These are phyloP conservation scores for Agrotis segetum DNA, from an alignment of 2,888 invertebrate genomes.

Conservation along the genomic window DNA sequence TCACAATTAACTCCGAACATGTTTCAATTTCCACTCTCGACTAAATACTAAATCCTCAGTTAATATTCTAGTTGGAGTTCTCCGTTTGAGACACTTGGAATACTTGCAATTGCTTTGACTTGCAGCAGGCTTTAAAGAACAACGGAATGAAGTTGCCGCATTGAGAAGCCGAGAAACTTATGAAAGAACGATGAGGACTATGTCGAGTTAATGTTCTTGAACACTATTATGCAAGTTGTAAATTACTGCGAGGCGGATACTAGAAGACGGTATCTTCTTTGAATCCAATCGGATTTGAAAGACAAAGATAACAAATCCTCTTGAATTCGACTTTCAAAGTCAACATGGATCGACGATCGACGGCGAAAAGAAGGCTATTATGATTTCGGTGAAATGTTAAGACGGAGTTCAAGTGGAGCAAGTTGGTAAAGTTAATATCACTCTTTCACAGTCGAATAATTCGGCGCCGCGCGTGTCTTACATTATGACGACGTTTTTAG, in stretches of 20 bases:
- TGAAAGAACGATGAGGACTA: conserved; percentile 56
- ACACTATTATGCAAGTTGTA: conserved; percentile 57
- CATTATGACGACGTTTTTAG: conserved; percentile 40
- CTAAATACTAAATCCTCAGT: conserved; percentile 77
- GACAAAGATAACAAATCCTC: conserved; percentile 41
- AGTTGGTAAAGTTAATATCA: conserved; percentile 61
- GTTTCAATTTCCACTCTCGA: conserved; percentile 85
- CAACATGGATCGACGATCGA: conserved; percentile 33
- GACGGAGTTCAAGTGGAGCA: conserved; percentile 52
- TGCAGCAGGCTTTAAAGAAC: conserved; percentile 62
- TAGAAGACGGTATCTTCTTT: conserved; percentile 37
- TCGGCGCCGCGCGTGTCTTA: conserved; percentile 39
- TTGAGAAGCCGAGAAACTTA: conserved; percentile 56
- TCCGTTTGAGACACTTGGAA: conserved; percentile 68
- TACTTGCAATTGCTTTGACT: conserved; percentile 69
- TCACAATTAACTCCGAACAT: conserved; percentile 87
- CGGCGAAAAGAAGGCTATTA: conserved; percentile 45
- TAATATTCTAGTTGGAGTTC: conserved; percentile 77
- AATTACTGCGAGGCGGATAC: conserved; percentile 49
- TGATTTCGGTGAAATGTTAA: conserved; percentile 50
- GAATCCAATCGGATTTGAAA: conserved; percentile 47
- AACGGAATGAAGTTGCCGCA: conserved; percentile 56
- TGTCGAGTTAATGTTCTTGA: conserved; percentile 53
- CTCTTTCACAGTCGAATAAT: conserved; percentile 59
- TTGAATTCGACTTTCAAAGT: conserved; percentile 50